These are phyloP conservation scores for Lamprotornis superbus DNA, from an alignment of 2,113 vertebrate species.

Conservation along the genomic window DNA sequence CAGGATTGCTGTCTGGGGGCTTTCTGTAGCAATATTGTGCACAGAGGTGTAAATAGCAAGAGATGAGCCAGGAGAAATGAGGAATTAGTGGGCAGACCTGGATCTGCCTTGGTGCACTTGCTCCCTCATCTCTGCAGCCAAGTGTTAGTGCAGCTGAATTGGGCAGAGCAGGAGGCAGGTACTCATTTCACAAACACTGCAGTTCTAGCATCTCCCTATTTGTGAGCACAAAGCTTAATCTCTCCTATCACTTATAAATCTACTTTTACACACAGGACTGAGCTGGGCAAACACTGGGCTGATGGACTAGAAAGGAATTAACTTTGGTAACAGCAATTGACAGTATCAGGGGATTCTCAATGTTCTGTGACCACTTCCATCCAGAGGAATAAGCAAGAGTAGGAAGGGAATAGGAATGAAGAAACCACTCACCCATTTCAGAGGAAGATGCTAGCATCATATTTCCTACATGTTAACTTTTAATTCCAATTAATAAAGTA, in stretches of 20 bases:
- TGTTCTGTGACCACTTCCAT: background rate
- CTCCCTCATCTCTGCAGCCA: background rate
- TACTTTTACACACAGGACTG: rapidly evolving
- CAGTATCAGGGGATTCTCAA: background rate
- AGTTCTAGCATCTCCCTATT: background rate
- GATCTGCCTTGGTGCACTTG: rapidly evolving
- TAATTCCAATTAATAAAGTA: background rate
- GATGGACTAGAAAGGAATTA: background rate
- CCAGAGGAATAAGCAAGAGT: background rate
- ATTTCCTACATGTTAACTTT: background rate
- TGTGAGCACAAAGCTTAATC: background rate
- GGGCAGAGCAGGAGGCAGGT: background rate
- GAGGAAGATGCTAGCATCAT: background rate
- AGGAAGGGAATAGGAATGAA: background rate
- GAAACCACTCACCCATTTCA: background rate
- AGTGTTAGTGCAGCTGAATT: background rate
- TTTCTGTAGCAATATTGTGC: background rate
- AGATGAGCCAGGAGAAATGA: background rate
- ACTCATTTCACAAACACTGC: background rate
- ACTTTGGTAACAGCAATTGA: background rate
- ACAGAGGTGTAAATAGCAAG: background rate
- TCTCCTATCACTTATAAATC: background rate
- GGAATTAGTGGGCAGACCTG: background rate
- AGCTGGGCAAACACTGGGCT: background rate
- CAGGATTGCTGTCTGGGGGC: background rate